A percentile compares a stretch with the other conserved stretches of the same genome.
Evolutionary conservation across 2,888 invertebrate species (phyloP).

Genomic region (Seira musarum): DNA sequence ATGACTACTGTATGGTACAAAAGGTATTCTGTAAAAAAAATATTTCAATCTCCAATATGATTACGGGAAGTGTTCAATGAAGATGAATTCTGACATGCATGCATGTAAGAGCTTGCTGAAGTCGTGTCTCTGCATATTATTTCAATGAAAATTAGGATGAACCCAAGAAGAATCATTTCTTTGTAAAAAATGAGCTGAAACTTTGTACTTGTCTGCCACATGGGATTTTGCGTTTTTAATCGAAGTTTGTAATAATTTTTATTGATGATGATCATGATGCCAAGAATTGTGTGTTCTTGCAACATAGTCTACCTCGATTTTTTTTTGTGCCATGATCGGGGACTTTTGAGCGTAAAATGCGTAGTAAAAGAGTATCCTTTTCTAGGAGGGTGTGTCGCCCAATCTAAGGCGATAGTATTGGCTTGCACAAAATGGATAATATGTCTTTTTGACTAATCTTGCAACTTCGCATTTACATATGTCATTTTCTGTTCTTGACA

Average conservation of each 20-base stretch:
- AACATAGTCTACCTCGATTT: too few relatives aligned
- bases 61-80: conserved; percentile 30
- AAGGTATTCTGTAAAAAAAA: conserved; percentile 12
- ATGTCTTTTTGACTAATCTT: too few relatives aligned
- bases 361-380: background rate
- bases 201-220: too few relatives aligned
- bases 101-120: background rate
- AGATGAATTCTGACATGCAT: conserved; percentile 1
- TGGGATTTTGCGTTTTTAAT: too few relatives aligned
- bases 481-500: conserved; percentile 53
- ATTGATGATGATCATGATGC: too few relatives aligned
- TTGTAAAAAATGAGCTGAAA: too few relatives aligned
- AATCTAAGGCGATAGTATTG: conserved; percentile 6
- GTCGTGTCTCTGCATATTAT: conserved; percentile 34
- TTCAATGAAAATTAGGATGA: conserved; percentile 1
- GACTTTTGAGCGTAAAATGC: too few relatives aligned
- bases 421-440: too few relatives aligned
- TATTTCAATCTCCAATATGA: background rate
- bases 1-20: conserved; percentile 25
- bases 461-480: conserved; percentile 39
- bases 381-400: conserved; percentile 47
- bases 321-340: too few relatives aligned
- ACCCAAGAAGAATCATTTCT: too few relatives aligned
- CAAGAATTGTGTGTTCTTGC: too few relatives aligned
- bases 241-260: too few relatives aligned